Evolutionary conservation across 1,140 invertebrate species (phyloP), one percentile per base, ranked within the genome.

Genomic region (Magallana angulata): DNA sequence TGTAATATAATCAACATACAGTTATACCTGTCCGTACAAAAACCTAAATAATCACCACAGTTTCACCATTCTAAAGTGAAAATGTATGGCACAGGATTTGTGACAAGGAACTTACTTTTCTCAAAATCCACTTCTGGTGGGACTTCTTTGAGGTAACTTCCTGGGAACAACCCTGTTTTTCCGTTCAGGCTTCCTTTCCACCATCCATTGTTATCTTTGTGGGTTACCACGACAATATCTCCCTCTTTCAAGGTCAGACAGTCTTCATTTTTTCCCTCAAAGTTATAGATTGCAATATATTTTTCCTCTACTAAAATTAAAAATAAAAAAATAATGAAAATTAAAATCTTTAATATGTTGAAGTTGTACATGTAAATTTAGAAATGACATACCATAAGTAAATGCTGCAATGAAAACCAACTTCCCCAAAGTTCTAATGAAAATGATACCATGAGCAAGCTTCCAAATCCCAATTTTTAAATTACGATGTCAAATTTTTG

Each of bases 151-250:
- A 98, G 98, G 95, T 98, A 99, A 95, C 98, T 99, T 91, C 98
- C 98, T 6, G 98, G 98, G 96, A 99, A 99, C 94, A 98, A 98
- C 94, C 99, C 98, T 91, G 97, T 97, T 59, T 97, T 98, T 14
- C 97, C 98, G 88, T 97, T 96, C 91, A 98, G 97, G 80, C 97
- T 98, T 89, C 98, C 98, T 87, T 99, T 98, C 95, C 97, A 99
- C 98, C 98, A 99, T 88, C 98, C 98, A 95, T 99, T 98, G 94
- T 99, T 98, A 95, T 98, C 99, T 94, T 98, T 98, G 95, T 99
- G 98, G 95, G 98, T 96, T 57, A 99, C 98, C 93, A 97, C 97
- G 11, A 99, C 97, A 5, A 97, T 97, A 94, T 99, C 98, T 18
- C 98, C 97, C 94, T 98, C 97, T 83, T 96, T 96, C 64, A 99